phyloP scores from a whole-genome alignment of 2,797 vertebrate genomes.

The Pseudochromis fuscus region DNA sequence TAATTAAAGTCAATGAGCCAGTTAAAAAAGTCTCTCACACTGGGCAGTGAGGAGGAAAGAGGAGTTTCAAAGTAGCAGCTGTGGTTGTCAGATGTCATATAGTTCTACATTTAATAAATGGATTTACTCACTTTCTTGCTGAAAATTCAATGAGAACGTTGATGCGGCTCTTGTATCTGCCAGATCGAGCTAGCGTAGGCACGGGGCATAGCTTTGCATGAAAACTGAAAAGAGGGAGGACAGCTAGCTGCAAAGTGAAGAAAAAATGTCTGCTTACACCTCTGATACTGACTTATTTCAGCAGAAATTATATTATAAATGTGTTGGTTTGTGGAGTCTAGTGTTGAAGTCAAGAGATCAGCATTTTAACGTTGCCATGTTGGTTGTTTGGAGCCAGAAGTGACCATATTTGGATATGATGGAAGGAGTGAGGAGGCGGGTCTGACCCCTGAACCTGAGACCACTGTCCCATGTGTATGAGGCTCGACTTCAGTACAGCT shows the following conservation, averaged over 20 bases:
- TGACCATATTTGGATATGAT: too few species aligned
- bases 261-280: too few species aligned
- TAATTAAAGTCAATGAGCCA: conserved; percentile 26
- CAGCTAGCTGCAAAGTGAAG: background rate
- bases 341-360: too few species aligned
- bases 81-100: background rate
- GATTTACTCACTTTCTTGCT: background rate
- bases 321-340: too few species aligned
- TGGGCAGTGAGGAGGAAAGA: background rate
- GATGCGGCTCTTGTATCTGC: background rate
- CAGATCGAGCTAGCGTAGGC: background rate
- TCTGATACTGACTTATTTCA: too few species aligned
- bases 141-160: background rate
- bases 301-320: too few species aligned
- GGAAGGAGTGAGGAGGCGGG: too few species aligned
- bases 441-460: too few species aligned
- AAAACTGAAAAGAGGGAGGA: background rate
- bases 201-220: background rate
- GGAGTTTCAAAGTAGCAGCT: background rate
- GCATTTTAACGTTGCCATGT: too few species aligned
- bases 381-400: too few species aligned
- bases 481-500: too few species aligned
- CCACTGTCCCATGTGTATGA: too few species aligned
- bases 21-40: background rate
- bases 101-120: background rate